phyloP scores from a whole-genome alignment of 2,797 vertebrate species.

The Sebastes oblongus region DNA sequence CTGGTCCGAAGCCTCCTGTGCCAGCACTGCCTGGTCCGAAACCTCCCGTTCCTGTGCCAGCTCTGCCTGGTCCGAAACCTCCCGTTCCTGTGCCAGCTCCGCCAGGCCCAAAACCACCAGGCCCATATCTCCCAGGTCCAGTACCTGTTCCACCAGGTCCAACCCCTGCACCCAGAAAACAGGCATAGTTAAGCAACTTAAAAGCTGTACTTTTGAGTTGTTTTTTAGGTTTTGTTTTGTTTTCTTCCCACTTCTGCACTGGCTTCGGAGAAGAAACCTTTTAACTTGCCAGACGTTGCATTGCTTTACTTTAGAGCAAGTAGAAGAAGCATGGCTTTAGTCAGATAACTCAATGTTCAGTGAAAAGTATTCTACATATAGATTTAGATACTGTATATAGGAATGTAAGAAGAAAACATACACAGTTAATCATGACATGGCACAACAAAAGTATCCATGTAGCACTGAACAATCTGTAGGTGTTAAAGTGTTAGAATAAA shows the following conservation, averaged over 20 bases:
- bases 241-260: background rate
- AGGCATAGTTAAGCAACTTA: background rate
- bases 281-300: background rate
- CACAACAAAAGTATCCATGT: background rate
- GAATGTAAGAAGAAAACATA: background rate
- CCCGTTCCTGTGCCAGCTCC: too few relatives aligned
- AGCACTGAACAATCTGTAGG: background rate
- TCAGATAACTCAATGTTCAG: background rate
- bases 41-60: too few relatives aligned
- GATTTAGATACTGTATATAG: background rate
- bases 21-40: too few relatives aligned
- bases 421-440: background rate
- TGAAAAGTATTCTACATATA: background rate
- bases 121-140: conserved; percentile 35
- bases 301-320: background rate
- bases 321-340: background rate
- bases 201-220: background rate
- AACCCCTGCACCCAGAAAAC: conserved; percentile 8
- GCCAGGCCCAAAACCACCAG: conserved; percentile 26
- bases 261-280: background rate
- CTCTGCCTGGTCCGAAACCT: too few relatives aligned
- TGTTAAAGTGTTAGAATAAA: background rate
- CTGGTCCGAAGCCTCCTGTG: too few relatives aligned
- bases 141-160: conserved; percentile 27
- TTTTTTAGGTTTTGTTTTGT: background rate